Percentiles rank a stretch among this genome's conserved stretches.
phyloP scores from a whole-genome alignment of 2,797 vertebrate species.

The Argya squamiceps region DNA sequence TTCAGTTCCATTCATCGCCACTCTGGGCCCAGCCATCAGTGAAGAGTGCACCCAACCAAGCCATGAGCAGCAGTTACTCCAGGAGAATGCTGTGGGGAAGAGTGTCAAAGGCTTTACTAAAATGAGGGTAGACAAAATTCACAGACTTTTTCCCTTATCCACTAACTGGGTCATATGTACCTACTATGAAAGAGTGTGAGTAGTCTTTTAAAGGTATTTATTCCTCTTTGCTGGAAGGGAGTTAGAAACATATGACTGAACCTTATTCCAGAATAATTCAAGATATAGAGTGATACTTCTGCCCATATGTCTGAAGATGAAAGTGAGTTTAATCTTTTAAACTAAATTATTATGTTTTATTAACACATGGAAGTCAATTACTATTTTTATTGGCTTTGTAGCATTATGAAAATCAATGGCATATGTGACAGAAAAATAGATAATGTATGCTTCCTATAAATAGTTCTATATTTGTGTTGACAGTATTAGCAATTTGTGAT shows the following conservation, averaged over 20 bases:
- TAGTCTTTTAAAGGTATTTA: neutral
- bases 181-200: neutral
- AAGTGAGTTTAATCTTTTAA: neutral
- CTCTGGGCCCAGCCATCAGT: too few relatives aligned
- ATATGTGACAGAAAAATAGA: neutral
- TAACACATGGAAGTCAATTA: neutral
- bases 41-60: neutral
- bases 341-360: neutral
- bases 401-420: neutral
- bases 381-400: neutral
- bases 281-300: neutral
- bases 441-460: neutral
- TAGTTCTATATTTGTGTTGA: neutral
- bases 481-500: neutral
- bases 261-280: neutral
- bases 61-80: neutral
- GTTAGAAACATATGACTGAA: neutral
- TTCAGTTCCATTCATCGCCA: neutral
- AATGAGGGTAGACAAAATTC: rapidly evolving
- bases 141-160: neutral
- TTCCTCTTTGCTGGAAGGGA: neutral
- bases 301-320: neutral
- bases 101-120: neutral
- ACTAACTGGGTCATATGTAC: neutral
- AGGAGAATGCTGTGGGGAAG: neutral